Base-by-base conservation (phyloP, 2,797 vertebrate species). In the Sciurus carolinensis region DNA sequence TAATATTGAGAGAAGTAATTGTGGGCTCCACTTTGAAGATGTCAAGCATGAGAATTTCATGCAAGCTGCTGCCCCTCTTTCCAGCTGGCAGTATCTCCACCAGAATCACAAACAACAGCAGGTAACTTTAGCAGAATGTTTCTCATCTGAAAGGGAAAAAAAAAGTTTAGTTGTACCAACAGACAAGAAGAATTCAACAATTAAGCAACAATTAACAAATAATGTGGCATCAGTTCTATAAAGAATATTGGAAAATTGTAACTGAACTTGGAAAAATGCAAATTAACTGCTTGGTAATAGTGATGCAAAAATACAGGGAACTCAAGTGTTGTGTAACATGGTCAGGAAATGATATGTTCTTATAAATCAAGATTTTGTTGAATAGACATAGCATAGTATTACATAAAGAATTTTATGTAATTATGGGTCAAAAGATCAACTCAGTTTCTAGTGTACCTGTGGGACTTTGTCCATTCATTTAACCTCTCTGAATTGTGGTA, bases 81-180 rank as follows among this genome's bases (percentile, higher is more conserved):
- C 97, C 98, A 98, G 96, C 97, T 98, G 98, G 95, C 95, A 98
- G 96, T 84, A 96, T 93, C 94, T 91, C 93, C 86, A 44, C 95
- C 69, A 64, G 97, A 98, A 98, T 98, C 59, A 0, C 95, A 97
- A 95, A 67, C 0, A 92, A 97, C 97, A 98, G 97, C 97, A 98
- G 97, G 97, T 98, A 96, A 95, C 84, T 94, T 96, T 94, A 96
- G 93, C 81, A 96, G 84, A 97, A 77, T 90, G 24, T 94, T 85
- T 96, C 54, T 87, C 84, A 95, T 90, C 73, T 50, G 79, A 95
- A 96, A 92, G 75, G 42, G 7, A 76, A 79, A 94, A 85, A 89
- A 64, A 81, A 67, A 59, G 47, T 95, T 82, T 69, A 66, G 57
- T 94, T 97, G 93, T 96, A 96, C 47, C 93, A 94, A 95, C 90